Evolutionary conservation across 2,113 vertebrate genomes (phyloP).

Genomic region (Desmodus rotundus): DNA sequence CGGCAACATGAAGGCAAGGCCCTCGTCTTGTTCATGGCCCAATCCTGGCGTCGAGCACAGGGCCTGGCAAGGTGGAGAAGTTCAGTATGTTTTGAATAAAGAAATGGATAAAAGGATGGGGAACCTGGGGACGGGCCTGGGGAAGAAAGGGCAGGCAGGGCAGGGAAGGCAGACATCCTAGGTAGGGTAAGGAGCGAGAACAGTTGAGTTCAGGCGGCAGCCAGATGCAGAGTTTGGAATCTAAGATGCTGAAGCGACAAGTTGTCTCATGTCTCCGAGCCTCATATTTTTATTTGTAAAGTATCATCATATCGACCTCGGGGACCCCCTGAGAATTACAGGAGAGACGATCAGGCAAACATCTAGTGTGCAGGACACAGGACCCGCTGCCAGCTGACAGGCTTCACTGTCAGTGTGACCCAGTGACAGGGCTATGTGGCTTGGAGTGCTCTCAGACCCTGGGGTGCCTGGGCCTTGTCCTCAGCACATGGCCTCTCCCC

Average conservation of each 20-base stretch:
- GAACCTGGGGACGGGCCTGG: neutral
- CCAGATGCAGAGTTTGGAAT: neutral
- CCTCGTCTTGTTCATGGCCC: neutral
- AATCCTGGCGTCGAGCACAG: neutral
- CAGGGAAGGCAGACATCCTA: too few species aligned
- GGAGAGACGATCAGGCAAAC: neutral
- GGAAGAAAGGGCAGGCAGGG: neutral
- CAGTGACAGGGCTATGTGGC: neutral
- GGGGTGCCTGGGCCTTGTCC: neutral
- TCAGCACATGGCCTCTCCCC: neutral
- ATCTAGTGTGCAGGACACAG: neutral
- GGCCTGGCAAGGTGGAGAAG: neutral
- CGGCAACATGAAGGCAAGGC: neutral
- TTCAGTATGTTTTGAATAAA: neutral
- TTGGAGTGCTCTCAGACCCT: neutral
- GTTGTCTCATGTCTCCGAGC: neutral
- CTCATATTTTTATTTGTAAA: neutral
- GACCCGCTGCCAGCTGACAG: neutral
- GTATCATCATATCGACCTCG: neutral
- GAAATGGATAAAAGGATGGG: neutral
- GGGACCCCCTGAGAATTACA: neutral
- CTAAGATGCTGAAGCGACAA: neutral
- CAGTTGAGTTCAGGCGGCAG: neutral
- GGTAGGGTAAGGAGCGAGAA: neutral
- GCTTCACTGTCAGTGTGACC: neutral